phyloP scores from a whole-genome alignment of 1,140 invertebrate species.

The Lethrus apterus region DNA sequence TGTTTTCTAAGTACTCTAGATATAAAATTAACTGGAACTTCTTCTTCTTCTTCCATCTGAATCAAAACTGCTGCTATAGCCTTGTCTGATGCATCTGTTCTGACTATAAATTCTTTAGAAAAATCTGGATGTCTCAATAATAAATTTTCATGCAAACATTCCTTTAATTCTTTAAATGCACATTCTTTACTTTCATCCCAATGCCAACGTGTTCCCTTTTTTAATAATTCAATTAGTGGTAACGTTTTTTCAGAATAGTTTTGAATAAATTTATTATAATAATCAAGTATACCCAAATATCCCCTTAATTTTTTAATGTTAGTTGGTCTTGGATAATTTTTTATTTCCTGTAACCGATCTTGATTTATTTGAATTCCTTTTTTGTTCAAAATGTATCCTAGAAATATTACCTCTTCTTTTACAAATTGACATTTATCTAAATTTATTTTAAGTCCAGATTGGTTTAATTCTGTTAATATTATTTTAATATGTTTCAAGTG shows the following conservation, averaged over 20 bases:
- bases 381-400: background rate
- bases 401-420: background rate
- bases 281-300: background rate
- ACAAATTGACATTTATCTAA: background rate
- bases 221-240: background rate
- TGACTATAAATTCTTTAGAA: no score
- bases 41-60: slow-evolving; percentile 8
- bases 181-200: background rate
- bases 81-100: background rate
- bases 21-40: slow-evolving; percentile 1
- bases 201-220: background rate
- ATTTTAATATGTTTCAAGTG: slow-evolving; percentile 4
- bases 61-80: background rate
- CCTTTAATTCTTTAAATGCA: background rate
- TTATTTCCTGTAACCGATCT: background rate
- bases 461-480: background rate
- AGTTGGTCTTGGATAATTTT: no score
- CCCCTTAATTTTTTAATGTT: background rate
- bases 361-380: background rate
- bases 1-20: background rate
- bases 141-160: background rate
- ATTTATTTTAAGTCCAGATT: background rate
- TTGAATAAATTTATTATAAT: slow-evolving; percentile 1
- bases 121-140: no score
- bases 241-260: background rate